These are phyloP conservation scores for Salvator merianae DNA, from an alignment of 2,113 vertebrate genomes.

Conservation along the genomic window DNA sequence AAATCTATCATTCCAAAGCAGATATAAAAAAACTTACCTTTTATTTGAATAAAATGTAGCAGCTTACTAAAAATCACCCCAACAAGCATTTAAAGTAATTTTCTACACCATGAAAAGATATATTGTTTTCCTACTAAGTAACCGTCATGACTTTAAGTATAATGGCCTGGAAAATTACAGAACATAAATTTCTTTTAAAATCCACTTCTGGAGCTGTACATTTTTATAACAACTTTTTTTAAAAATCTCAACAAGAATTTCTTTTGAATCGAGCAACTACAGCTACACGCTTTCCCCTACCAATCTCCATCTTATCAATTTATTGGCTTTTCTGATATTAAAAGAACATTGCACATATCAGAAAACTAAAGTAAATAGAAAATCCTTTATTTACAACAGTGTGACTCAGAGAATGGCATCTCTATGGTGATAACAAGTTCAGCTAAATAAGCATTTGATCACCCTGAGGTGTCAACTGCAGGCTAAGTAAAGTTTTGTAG, in stretches of 20 bases:
- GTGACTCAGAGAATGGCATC: background rate
- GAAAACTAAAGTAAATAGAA: background rate
- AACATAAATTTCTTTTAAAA: background rate
- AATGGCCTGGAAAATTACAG: too few relatives aligned
- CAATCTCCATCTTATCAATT: background rate
- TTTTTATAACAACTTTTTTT: background rate
- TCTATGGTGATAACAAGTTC: background rate
- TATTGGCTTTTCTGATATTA: background rate
- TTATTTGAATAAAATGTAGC: background rate
- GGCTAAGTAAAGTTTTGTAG: too few relatives aligned
- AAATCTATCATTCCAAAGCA: background rate
- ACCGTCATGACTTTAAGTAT: too few relatives aligned
- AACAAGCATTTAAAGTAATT: background rate
- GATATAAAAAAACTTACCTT: background rate
- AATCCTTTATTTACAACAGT: background rate
- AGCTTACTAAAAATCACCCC: background rate
- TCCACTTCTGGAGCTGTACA: background rate
- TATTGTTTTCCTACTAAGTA: too few relatives aligned
- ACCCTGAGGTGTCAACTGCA: background rate
- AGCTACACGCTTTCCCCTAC: background rate
- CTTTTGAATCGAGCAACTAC: background rate
- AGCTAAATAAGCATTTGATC: background rate
- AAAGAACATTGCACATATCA: background rate
- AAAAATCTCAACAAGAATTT: background rate
- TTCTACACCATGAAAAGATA: rapidly evolving